A percentile compares a stretch with the other conserved stretches of the same genome.
Conservation (phyloP, 2,888 invertebrate genomes). For the Nudaria mundana region DNA sequence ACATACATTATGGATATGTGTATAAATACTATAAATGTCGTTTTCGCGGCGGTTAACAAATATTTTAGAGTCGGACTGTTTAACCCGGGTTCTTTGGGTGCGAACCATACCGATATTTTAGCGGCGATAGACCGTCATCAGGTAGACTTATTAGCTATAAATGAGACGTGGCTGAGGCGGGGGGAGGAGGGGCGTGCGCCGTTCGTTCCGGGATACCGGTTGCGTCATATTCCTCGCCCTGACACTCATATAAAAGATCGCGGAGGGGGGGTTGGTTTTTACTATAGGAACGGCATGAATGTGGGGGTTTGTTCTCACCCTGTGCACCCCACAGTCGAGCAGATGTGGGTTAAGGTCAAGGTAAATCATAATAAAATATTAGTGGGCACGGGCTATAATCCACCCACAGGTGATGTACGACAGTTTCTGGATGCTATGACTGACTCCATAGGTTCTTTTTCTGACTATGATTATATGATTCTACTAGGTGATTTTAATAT, state of each 20-base stretch:
- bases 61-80: not conserved
- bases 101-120: not conserved
- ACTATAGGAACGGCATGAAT: not conserved
- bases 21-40: too few species aligned
- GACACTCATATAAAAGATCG: too few species aligned
- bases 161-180: not conserved
- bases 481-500: conserved; percentile 1
- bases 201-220: not conserved
- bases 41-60: too few species aligned
- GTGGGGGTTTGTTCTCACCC: not conserved
- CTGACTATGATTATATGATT: not conserved
- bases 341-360: not conserved
- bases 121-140: not conserved
- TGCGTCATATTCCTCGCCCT: not conserved
- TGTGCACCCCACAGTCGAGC: not conserved
- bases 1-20: too few species aligned
- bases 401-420: not conserved
- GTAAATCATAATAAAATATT: not conserved
- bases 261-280: not conserved
- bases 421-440: not conserved
- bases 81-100: not conserved
- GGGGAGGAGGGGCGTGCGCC: not conserved
- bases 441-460: not conserved
- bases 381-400: not conserved
- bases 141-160: not conserved